Base-by-base conservation (phyloP, 2,888 invertebrate species). In the Tinea pellionella region DNA sequence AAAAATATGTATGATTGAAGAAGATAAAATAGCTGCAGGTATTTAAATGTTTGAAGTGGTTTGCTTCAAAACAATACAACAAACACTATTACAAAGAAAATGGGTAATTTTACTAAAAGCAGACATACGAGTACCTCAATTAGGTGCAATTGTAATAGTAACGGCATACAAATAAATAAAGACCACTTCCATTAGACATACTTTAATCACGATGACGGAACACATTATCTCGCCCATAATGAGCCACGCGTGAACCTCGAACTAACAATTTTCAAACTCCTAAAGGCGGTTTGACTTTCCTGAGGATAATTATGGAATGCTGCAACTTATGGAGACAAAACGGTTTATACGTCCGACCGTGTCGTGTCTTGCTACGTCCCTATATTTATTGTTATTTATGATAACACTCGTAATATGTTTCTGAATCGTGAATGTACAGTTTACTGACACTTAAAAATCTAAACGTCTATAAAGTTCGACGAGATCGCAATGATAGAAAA, bases 161-260 rank as follows among this genome's bases (percentile, higher is more conserved):
- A 84, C 78, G 76, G 70, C 73, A 77, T 74, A 70, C 77, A 80
- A 81, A 78, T 77, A 71, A 73, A 75, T 75, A 77, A 75, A 75
- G 77, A 15, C 41, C 18, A 19, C n/a, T 18, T 42, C 59, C 79
- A 84, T 85, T 85, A 84, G 77, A 73, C 67, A 71, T 70, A 72
- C 79, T 78, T 84, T 85, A 85, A 85, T 86, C 80, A 82, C 80
- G 83, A 85, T 85, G 86, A 86, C 85, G 84, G 85, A 85, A 86
- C 83, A 80, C 80, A 84, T 86, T 84, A 79, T 75, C 66, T 67
- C 64, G 62, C 67, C 68, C 65, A 77, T 84, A 84, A 86, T 84
- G 83, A 84, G 80, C 66, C 70, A 73, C 75, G 77, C 85, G 84
- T 85, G 86, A 80, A 80, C 75, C 70, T 71, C 72, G 68, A 68